Conservation (phyloP, 2,888 invertebrate species). For the Leptinotarsa rubiginosa region DNA sequence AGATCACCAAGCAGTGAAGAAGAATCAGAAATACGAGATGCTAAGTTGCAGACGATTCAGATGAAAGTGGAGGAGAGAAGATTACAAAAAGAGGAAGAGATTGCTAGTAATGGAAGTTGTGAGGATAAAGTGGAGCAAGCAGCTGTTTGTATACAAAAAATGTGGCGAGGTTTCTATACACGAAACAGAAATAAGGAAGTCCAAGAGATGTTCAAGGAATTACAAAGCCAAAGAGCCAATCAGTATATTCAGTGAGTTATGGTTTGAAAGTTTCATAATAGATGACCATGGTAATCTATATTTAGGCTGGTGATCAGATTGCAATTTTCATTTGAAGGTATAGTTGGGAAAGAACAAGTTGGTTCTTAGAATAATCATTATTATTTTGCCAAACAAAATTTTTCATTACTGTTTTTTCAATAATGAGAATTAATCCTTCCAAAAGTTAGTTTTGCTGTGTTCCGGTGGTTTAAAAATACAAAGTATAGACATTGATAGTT, state of each 20-base stretch:
- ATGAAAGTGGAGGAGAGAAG: constrained; percentile 70
- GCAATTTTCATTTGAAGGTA: no score
- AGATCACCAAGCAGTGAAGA: constrained; percentile 70
- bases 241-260: constrained; percentile 83
- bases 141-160: constrained; percentile 85
- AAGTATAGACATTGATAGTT: no score
- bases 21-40: constrained; percentile 76
- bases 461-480: no score
- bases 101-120: constrained; percentile 54
- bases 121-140: constrained; percentile 68
- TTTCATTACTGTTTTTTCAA: no score
- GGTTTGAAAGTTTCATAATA: not conserved
- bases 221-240: constrained; percentile 82
- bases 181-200: constrained; percentile 79
- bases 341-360: no score
- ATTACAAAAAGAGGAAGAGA: constrained; percentile 56
- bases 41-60: constrained; percentile 76
- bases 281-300: no score
- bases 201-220: constrained; percentile 73
- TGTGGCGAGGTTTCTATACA: constrained; percentile 87
- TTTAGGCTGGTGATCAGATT: no score
- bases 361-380: no score
- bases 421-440: no score
- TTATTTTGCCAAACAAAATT: no score
- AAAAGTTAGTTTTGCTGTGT: no score